Percentiles rank a stretch among this genome's conserved stretches.
Evolutionary conservation across 35 echinoderm and acorn worm genomes (phyloP).

Genomic region (Apostichopus californicus): DNA sequence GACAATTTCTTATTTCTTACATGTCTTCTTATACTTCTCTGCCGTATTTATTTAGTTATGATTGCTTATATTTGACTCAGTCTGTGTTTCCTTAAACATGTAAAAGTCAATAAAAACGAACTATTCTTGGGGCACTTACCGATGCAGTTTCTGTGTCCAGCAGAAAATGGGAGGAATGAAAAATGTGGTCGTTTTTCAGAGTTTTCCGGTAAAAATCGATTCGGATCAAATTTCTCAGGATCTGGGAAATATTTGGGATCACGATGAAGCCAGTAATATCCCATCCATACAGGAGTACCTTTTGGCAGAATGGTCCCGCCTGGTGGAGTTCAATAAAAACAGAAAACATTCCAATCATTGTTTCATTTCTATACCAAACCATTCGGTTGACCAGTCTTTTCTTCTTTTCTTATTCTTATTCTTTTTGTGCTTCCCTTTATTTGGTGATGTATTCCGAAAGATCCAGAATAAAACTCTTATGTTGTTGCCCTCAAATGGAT

Average conservation of each 20-base stretch:
- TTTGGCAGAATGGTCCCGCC: constrained; percentile 76
- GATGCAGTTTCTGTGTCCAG: constrained; percentile 92
- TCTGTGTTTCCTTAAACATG: too few relatives aligned
- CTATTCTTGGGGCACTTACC: constrained; percentile 60
- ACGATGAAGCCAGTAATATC: constrained; percentile 57
- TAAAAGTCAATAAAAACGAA: too few relatives aligned
- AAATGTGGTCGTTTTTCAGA: constrained; percentile 57
- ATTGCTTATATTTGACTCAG: too few relatives aligned
- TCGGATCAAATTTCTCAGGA: constrained; percentile 80
- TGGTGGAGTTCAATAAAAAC: neutral
- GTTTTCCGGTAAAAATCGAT: constrained; percentile 71
- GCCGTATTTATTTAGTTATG: too few relatives aligned
- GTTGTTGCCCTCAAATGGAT: too few relatives aligned
- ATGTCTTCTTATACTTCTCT: too few relatives aligned
- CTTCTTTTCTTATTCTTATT: too few relatives aligned
- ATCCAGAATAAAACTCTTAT: too few relatives aligned
- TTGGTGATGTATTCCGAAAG: too few relatives aligned
- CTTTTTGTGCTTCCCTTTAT: too few relatives aligned
- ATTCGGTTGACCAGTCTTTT: too few relatives aligned
- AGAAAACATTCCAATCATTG: neutral
- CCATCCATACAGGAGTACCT: constrained; percentile 36
- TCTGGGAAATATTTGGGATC: constrained; percentile 78
- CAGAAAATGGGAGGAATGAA: constrained; percentile 89
- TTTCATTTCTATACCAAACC: neutral
- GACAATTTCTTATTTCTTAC: too few relatives aligned